Evolutionary conservation across 2,797 vertebrate genomes (phyloP).

Genomic region (Gallirallus australis): DNA sequence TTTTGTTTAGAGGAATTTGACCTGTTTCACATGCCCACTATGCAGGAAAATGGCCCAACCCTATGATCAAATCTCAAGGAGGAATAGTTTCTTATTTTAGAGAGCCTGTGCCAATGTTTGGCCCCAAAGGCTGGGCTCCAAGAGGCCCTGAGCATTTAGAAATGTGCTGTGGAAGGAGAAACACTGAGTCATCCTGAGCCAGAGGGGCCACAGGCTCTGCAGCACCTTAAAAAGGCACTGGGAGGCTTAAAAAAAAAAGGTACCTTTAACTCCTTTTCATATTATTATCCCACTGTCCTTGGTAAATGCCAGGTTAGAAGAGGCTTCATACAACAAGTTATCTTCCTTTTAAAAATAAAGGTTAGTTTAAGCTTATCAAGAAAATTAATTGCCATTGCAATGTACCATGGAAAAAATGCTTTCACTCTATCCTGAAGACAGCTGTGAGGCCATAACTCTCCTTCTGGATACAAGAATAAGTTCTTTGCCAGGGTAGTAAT

Average conservation of each 20-base stretch:
- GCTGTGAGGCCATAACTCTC: conserved; percentile 60
- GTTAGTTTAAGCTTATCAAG: conserved; percentile 72
- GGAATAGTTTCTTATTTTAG: neutral
- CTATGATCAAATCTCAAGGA: neutral
- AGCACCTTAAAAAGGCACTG: neutral
- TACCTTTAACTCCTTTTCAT: conserved; percentile 33
- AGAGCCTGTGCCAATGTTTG: neutral
- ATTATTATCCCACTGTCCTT: conserved; percentile 2
- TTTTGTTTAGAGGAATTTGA: neutral
- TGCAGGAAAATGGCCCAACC: neutral
- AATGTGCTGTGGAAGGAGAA: neutral
- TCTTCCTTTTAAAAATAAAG: conserved; percentile 62
- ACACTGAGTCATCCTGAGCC: neutral
- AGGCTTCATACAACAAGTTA: conserved; percentile 20
- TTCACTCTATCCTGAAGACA: conserved; percentile 47
- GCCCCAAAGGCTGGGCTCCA: neutral
- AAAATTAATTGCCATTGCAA: conserved; percentile 72
- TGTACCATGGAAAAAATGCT: conserved; percentile 58
- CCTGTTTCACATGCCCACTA: neutral
- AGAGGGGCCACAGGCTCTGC: neutral
- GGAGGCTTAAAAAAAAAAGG: neutral
- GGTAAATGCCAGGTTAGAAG: conserved; percentile 41
- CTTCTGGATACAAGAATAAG: conserved; percentile 60
- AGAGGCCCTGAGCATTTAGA: neutral
- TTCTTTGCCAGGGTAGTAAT: conserved; percentile 61